Evolutionary conservation across 2,888 invertebrate genomes (phyloP), one percentile per base, ranked within the genome.

Genomic region (Andrena chrysosceles): DNA sequence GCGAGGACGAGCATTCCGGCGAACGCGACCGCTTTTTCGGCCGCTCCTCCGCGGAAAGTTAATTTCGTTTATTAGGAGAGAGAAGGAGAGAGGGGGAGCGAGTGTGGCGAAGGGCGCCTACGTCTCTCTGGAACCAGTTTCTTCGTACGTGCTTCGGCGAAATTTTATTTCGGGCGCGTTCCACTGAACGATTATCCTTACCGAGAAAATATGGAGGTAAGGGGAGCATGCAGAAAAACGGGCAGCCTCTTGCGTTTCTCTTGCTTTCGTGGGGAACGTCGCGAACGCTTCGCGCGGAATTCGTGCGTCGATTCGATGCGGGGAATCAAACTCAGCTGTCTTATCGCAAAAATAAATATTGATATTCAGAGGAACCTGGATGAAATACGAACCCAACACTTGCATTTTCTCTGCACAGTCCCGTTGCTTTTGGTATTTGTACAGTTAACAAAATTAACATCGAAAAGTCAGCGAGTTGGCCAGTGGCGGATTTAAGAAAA

Each of bases 91-190:
- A 23, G 26, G 59, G 79, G 49, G n/a, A 0, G 5, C 13, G 35
- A 49, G 29, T n/a, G 52, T 5, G 64, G n/a, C 29, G 33, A 29
- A 31, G 74, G 67, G 60, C 64, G 54, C 68, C 79, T 23, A 20
- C 60, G 77, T 59, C 59, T 66, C 59, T 66, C 64, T 56, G 71
- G 82, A 84, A 85, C 84, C 82, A 83, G 85, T 87, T 87, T 88
- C 79, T 87, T 87, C 82, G 81, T 79, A 77, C 83, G 82, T 72
- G 84, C 76, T 84, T 85, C 83, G 75, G 69, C 79, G 81, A 88
- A 89, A 90, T 86, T 90, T 90, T 88, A 90, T 91, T 91, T 91
- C 85, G 78, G 89, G 73, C 85, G 87, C 87, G 85, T 89, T 88
- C 86, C 85, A 71, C 72, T 85, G 85, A 87, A 83, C 87, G 86